Evolutionary conservation across 1,140 invertebrate species (phyloP).

Genomic region (Euwallacea fornicatus): DNA sequence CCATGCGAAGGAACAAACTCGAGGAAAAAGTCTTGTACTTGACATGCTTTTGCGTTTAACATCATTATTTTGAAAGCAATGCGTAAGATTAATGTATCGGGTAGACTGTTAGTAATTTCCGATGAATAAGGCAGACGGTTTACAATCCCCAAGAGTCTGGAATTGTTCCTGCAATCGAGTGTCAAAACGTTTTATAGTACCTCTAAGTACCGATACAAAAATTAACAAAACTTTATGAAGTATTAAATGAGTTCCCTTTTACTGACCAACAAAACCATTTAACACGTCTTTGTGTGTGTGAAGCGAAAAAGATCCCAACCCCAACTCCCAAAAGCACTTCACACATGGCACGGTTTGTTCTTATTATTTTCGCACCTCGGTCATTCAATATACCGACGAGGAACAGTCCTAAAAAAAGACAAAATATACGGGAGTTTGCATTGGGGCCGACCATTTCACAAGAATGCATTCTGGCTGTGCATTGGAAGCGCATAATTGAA

Average conservation of each 20-base stretch:
- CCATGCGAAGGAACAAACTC: neutral
- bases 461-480: slow-evolving; percentile 21
- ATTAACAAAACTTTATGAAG: neutral
- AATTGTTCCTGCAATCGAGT: neutral
- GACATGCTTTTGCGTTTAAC: neutral
- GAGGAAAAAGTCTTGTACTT: neutral
- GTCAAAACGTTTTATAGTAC: slow-evolving; percentile 1
- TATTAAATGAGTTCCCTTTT: neutral
- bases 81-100: too few species aligned
- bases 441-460: slow-evolving; percentile 19
- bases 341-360: slow-evolving; percentile 25
- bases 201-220: slow-evolving; percentile 6
- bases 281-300: slow-evolving; percentile 14
- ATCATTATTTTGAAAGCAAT: neutral
- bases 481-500: slow-evolving; percentile 27
- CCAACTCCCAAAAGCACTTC: slow-evolving; percentile 11
- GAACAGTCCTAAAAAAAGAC: slow-evolving; percentile 7
- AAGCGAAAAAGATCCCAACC: neutral
- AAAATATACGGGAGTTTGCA: slow-evolving; percentile 23
- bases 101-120: too few species aligned
- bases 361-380: slow-evolving; percentile 30
- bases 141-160: too few species aligned
- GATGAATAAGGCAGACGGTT: too few species aligned
- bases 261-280: slow-evolving; percentile 4
- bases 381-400: slow-evolving; percentile 22